These are phyloP conservation scores for Centropyge bicolor DNA, from an alignment of 2,797 vertebrate species.

Conservation along the genomic window DNA sequence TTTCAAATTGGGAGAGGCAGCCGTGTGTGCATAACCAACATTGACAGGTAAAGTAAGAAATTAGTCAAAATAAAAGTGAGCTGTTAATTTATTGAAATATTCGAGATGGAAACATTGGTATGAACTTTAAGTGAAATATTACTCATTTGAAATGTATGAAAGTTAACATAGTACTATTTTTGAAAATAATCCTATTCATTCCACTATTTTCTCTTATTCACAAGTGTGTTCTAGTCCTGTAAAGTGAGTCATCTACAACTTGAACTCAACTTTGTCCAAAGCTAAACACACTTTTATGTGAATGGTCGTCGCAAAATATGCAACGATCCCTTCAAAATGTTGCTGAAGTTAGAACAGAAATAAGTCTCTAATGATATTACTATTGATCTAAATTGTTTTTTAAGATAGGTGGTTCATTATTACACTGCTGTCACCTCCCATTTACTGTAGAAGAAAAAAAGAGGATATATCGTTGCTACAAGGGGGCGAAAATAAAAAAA, in stretches of 20 bases:
- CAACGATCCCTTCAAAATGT: background rate
- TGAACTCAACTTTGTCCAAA: background rate
- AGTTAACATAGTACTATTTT: background rate
- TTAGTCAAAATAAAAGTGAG: background rate
- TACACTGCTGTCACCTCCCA: background rate
- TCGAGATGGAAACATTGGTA: background rate
- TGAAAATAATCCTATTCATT: background rate
- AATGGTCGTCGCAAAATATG: background rate
- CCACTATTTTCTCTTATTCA: background rate
- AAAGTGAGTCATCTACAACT: background rate
- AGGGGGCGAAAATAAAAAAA: too few species aligned
- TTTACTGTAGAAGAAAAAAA: background rate
- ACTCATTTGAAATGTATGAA: background rate
- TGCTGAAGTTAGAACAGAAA: background rate
- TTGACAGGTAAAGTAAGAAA: slow-evolving; percentile 10
- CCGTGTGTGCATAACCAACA: slow-evolving; percentile 19
- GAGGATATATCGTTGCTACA: background rate
- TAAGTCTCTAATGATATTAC: too few species aligned
- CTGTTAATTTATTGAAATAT: slow-evolving; percentile 20
- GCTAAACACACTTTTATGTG: background rate
- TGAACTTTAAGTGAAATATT: background rate
- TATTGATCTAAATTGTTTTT: background rate
- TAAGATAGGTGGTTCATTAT: background rate
- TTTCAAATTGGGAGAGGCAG: slow-evolving; percentile 19
- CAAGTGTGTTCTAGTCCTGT: background rate